Evolutionary conservation across 2,113 vertebrate species (phyloP).

Genomic region (Leiothrix lutea): DNA sequence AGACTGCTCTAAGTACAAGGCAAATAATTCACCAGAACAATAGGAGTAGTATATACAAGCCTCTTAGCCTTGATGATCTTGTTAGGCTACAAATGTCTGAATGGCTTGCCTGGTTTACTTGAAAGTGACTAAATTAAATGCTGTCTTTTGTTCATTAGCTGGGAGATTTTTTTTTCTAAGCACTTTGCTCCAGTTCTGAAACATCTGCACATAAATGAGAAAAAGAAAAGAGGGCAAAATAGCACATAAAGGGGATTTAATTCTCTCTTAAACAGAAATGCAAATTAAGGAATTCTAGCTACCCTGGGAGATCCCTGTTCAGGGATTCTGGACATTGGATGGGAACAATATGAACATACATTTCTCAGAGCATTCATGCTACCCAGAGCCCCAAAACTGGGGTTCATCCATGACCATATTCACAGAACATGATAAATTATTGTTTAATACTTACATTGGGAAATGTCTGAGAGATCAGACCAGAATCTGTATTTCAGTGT

Average conservation of each 20-base stretch:
- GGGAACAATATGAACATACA: not conserved
- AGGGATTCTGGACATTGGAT: not conserved
- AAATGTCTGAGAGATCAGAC: not conserved
- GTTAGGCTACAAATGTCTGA: conserved; percentile 20
- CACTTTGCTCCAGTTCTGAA: not conserved
- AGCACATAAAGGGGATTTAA: not conserved
- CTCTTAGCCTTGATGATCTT: conserved; percentile 17
- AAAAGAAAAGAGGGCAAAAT: conserved; percentile 5
- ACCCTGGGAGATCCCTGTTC: not conserved
- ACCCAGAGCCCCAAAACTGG: not conserved
- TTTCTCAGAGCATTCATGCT: not conserved
- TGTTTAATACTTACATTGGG: not conserved
- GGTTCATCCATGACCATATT: not conserved
- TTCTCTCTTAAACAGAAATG: not conserved
- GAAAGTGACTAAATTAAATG: conserved; percentile 19
- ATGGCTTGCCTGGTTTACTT: conserved; percentile 2
- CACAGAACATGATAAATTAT: not conserved
- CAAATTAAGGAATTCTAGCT: not conserved
- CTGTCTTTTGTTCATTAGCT: not conserved
- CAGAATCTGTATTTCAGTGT: not conserved
- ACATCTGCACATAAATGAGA: not conserved
- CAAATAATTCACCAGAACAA: conserved; percentile 24
- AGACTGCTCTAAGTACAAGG: not conserved
- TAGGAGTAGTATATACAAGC: not conserved
- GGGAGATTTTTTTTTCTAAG: not conserved